Base-by-base conservation (phyloP, 2,797 vertebrate species). In the Anguilla obscura region DNA sequence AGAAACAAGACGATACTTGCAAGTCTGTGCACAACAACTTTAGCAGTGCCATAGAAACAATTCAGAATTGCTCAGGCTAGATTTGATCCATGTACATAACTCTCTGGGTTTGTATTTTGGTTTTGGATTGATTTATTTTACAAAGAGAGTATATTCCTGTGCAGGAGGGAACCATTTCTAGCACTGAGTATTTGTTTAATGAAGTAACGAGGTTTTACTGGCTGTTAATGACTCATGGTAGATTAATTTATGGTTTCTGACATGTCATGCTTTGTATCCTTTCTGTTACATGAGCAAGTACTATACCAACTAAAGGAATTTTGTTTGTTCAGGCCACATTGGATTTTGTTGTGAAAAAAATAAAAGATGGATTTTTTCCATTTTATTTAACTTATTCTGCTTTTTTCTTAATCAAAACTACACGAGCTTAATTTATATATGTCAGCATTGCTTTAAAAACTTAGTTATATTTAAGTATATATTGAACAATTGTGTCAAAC, bases 81-180 rank as follows among this genome's bases (percentile, higher is more conserved):
- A 36, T 10, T 76, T 14, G 30, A 36, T 12, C 30, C 30, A 30
- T 71, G 83, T 84, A 84, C 84, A 88, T 69, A 84, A 30, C 58
- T 33, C 33, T 36, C 45, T 60, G 58, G 60, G 45, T 71, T 74
- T 88, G 36, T 21, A 8, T 33, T 21, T 36, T 80, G 40, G 33
- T 79, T 16, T 79, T 36, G 12, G 14, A 21, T 76, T 76, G 71
- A 76, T 45, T 21, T 40, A 79, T 79, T 40, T 79, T 79, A 45
- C 36, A 8, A 79, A 5, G 0, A 21, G 33, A 14, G 33, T 3
- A 79, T 3, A 79, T 36, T 40, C 10, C 9, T 79, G 33, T 79
- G 74, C 33, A 40, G 74, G 33, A 40, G 14, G 33, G 74, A 45
- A 45, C 18, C 33, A 79, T 10, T 40, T 40, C 33, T 79, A 40